Evolutionary conservation across 2,113 vertebrate genomes (phyloP).

Genomic region (Glareola pratincola): DNA sequence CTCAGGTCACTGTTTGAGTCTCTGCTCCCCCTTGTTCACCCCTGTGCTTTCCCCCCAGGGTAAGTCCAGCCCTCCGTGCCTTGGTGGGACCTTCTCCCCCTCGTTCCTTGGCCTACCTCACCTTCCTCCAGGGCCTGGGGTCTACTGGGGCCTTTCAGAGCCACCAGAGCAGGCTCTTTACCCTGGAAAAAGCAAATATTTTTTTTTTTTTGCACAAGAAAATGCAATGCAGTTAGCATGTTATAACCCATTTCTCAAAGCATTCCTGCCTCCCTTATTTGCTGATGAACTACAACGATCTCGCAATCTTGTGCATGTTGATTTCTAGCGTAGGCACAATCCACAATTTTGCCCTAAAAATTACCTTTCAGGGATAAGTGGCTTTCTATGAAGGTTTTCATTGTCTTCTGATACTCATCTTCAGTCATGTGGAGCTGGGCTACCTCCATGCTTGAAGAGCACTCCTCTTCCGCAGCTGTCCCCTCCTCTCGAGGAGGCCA

Average conservation of each 20-base stretch:
- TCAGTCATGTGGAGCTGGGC: neutral
- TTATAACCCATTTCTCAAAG: neutral
- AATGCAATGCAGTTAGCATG: neutral
- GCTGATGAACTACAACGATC: neutral
- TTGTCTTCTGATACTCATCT: constrained; percentile 2
- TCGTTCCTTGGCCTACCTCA: neutral
- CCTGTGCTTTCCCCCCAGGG: neutral
- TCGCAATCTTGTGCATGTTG: neutral
- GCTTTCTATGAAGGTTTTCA: constrained; percentile 31
- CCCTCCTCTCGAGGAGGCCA: neutral
- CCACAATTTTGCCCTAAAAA: neutral
- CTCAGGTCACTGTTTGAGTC: neutral
- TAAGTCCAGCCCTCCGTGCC: neutral
- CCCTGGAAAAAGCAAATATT: constrained; percentile 2
- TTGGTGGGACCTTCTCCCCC: neutral
- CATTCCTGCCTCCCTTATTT: neutral
- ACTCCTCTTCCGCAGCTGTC: neutral
- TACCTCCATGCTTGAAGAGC: neutral
- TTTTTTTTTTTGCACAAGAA: neutral
- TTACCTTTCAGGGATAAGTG: constrained; percentile 36
- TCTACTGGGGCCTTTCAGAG: constrained; percentile 13
- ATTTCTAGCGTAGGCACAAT: neutral
- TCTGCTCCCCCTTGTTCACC: neutral
- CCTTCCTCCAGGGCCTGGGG: neutral
- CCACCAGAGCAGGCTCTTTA: neutral